phyloP scores from a whole-genome alignment of 2,797 vertebrate species.

The Squalus acanthias region DNA sequence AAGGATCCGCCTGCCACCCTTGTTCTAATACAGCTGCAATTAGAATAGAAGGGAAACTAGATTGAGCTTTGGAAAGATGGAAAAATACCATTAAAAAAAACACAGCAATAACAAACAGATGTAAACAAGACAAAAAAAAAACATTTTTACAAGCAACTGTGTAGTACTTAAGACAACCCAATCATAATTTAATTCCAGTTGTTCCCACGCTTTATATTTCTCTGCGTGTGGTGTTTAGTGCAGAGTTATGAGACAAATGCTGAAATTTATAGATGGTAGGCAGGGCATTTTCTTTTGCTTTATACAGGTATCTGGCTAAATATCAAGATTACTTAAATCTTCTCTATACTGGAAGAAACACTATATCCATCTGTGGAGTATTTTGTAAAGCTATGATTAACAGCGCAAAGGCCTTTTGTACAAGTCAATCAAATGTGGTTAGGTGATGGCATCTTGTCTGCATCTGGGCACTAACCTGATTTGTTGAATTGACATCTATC shows the following conservation, averaged over 20 bases:
- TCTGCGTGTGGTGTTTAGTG: background rate
- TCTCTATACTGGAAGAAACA: too few relatives aligned
- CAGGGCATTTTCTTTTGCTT: background rate
- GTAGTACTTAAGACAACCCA: background rate
- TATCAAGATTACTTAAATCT: background rate
- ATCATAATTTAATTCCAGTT: background rate
- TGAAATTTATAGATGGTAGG: background rate
- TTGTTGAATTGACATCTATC: too few relatives aligned
- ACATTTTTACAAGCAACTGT: background rate
- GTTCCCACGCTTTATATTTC: background rate
- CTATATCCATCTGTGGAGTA: background rate
- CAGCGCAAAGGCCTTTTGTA: background rate
- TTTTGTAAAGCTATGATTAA: background rate
- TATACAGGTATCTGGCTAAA: background rate
- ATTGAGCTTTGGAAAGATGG: background rate
- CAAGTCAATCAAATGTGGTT: too few relatives aligned
- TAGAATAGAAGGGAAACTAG: constrained; percentile 22
- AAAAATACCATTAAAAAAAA: background rate
- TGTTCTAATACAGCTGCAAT: constrained; percentile 78
- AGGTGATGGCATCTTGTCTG: too few relatives aligned
- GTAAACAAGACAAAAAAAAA: background rate
- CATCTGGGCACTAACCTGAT: too few relatives aligned
- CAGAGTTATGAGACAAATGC: background rate
- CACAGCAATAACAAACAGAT: background rate
- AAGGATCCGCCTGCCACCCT: constrained; percentile 90